These are phyloP conservation scores for Chrosomus eos DNA, from an alignment of 2,797 vertebrate genomes.

Conservation along the genomic window DNA sequence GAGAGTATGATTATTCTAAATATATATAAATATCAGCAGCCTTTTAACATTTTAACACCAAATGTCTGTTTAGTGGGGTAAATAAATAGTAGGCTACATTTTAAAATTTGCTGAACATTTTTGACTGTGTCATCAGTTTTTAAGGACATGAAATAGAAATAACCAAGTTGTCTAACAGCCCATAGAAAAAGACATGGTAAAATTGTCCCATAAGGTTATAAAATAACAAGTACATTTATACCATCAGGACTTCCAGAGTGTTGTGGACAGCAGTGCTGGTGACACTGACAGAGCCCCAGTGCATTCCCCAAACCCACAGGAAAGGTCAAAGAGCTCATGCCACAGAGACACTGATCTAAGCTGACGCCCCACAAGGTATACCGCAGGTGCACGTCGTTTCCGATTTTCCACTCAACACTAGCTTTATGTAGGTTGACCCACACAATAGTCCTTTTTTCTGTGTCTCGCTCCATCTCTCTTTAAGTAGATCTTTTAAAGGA, in stretches of 20 bases:
- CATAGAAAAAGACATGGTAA: background rate
- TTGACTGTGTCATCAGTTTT: background rate
- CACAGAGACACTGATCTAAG: constrained; percentile 51
- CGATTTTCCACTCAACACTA: constrained; percentile 44
- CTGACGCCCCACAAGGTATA: constrained; percentile 45
- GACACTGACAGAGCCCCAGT: constrained; percentile 29
- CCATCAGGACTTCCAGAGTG: background rate
- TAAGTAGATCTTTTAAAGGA: constrained; percentile 33
- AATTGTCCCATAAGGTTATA: background rate
- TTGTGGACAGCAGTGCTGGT: background rate
- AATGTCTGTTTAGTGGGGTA: background rate
- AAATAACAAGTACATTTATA: background rate
- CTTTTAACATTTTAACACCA: background rate
- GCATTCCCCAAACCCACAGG: constrained; percentile 16
- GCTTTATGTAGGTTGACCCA: constrained; percentile 31
- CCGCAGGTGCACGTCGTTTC: constrained; percentile 54
- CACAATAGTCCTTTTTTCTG: constrained; percentile 9
- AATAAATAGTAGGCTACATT: background rate
- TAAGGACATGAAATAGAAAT: background rate
- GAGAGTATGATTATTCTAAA: background rate
- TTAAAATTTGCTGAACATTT: background rate
- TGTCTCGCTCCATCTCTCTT: constrained; percentile 19
- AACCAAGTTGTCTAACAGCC: background rate
- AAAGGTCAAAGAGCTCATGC: constrained; percentile 52
- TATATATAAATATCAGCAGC: background rate